phyloP scores from a whole-genome alignment of 1,140 invertebrate genomes.

The Micrasema minimum region DNA sequence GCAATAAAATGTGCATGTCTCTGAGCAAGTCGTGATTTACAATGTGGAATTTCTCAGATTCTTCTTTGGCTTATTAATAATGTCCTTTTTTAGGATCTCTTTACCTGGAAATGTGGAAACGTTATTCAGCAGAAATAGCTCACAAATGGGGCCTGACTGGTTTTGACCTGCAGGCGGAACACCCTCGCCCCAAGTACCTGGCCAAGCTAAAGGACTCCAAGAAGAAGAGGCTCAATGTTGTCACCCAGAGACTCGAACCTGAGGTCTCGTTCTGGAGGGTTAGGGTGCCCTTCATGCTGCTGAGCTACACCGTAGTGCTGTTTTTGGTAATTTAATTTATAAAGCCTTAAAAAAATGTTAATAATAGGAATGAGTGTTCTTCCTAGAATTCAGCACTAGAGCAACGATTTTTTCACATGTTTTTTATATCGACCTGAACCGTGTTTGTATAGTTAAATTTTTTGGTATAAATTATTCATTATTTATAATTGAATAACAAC shows the following conservation, averaged over 20 bases:
- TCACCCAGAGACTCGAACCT: conserved; percentile 42
- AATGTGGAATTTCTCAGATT: no score
- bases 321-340: conserved; percentile 36
- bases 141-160: conserved; percentile 91
- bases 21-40: no score
- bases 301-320: conserved; percentile 44
- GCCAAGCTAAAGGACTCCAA: conserved; percentile 38
- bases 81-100: conserved; percentile 72
- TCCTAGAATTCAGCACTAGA: no score
- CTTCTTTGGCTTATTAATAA: no score
- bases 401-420: no score
- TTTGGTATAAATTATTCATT: no score
- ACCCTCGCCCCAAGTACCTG: conserved; percentile 75
- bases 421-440: no score
- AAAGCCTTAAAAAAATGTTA: no score
- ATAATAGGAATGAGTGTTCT: no score
- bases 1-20: no score
- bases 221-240: conserved; percentile 41
- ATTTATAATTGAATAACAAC: no score
- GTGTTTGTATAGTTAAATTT: no score
- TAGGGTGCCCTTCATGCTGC: conserved; percentile 35
- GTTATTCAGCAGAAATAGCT: conserved; percentile 89
- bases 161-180: conserved; percentile 88
- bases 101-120: conserved; percentile 95
- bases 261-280: conserved; percentile 41